These are phyloP conservation scores for Homarus gammarus DNA, from an alignment of 2,888 invertebrate genomes.

Conservation along the genomic window DNA sequence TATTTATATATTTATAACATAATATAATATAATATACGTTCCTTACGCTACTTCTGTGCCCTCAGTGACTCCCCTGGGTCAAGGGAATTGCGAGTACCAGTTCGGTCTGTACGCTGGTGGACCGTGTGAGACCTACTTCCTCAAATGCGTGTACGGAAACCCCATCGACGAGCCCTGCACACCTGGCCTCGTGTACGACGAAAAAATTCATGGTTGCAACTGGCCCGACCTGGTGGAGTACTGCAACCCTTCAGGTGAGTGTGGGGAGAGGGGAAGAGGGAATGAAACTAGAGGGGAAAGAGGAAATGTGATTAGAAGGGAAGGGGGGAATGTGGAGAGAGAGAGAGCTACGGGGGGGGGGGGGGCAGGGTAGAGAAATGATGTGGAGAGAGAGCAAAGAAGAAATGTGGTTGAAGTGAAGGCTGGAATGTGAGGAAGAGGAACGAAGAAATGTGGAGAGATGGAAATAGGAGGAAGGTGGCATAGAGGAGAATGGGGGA, in stretches of 20 bases:
- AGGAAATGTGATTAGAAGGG: neutral
- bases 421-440: constrained; percentile 20
- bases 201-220: constrained; percentile 92
- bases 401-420: neutral
- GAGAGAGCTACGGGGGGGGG: neutral
- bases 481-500: too few relatives aligned
- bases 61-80: constrained; percentile 88
- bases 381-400: neutral
- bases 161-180: constrained; percentile 90
- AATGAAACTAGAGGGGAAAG: neutral
- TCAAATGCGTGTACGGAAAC: constrained; percentile 91
- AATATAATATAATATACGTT: neutral
- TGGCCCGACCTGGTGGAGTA: constrained; percentile 92
- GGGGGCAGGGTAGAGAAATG: neutral
- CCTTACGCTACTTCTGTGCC: neutral
- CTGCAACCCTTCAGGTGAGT: constrained; percentile 69
- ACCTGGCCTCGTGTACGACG: constrained; percentile 92
- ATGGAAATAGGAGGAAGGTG: neutral
- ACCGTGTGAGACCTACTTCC: constrained; percentile 90
- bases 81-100: constrained; percentile 88
- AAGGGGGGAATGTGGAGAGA: neutral
- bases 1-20: neutral
- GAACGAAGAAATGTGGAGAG: neutral
- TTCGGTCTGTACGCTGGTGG: constrained; percentile 91
- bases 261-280: neutral